Percentiles rank a stretch among this genome's conserved stretches.
phyloP scores from a whole-genome alignment of 2,888 invertebrate species.

The Polyommatus iphigenia region DNA sequence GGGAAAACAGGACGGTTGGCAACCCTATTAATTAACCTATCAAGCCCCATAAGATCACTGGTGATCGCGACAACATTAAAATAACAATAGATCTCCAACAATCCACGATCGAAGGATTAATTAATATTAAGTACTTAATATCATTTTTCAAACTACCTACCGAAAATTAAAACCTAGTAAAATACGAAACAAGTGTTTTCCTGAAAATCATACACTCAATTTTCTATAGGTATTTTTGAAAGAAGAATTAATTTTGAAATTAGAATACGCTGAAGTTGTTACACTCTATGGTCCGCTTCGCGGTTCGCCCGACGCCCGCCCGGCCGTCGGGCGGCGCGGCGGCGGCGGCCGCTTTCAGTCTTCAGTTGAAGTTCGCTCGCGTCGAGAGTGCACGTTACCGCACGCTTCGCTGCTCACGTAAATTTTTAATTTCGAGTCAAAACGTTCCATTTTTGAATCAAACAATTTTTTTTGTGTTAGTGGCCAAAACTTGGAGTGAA shows the following conservation, averaged over 20 bases:
- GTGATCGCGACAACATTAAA: too few species aligned
- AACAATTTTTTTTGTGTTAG: not conserved
- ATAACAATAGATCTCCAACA: too few species aligned
- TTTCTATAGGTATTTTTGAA: too few species aligned
- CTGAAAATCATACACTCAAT: too few species aligned
- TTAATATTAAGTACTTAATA: too few species aligned
- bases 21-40: too few species aligned
- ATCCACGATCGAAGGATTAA: too few species aligned
- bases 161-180: too few species aligned
- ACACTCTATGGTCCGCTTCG: constrained; percentile 41
- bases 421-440: constrained; percentile 66
- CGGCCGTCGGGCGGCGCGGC: not conserved
- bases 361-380: constrained; percentile 42
- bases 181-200: too few species aligned
- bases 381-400: constrained; percentile 38
- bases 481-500: constrained; percentile 41
- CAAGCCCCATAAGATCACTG: too few species aligned
- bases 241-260: not conserved
- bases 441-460: constrained; percentile 39
- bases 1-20: too few species aligned
- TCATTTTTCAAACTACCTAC: too few species aligned
- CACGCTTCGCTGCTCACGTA: constrained; percentile 48
- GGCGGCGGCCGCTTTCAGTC: constrained; percentile 35
- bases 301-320: constrained; percentile 42
- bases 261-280: not conserved